A percentile compares a stretch with the other conserved stretches of the same genome.
These are phyloP conservation scores for Chesias legatella DNA, from an alignment of 2,888 invertebrate genomes.

Conservation along the genomic window DNA sequence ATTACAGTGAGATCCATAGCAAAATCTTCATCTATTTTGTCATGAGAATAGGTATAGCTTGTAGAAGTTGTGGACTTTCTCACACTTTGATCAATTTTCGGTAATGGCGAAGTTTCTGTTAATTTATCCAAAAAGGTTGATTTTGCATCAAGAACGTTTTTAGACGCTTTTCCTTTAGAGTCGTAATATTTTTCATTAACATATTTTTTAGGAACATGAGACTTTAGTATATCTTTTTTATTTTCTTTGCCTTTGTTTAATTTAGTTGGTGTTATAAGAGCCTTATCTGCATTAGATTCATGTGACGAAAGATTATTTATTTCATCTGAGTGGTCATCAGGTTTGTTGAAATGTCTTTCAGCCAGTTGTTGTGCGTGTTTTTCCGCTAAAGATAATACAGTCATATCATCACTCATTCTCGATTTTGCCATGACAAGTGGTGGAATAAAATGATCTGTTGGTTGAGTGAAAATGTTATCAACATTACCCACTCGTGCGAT, in stretches of 20 bases:
- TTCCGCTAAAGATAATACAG: conserved; percentile 69
- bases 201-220: conserved; percentile 60
- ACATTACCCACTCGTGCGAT: conserved; percentile 65
- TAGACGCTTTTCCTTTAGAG: conserved; percentile 43
- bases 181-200: conserved; percentile 48
- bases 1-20: conserved; percentile 61
- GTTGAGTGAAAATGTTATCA: conserved; percentile 72
- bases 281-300: conserved; percentile 30
- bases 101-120: conserved; percentile 27
- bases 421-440: conserved; percentile 77
- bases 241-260: conserved; percentile 33
- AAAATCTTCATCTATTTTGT: conserved; percentile 42
- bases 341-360: conserved; percentile 47
- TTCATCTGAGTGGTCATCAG: conserved; percentile 22
- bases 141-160: conserved; percentile 36
- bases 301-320: conserved; percentile 33
- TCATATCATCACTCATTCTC: conserved; percentile 74
- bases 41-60: conserved; percentile 7
- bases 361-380: conserved; percentile 70
- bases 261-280: conserved; percentile 28
- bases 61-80: conserved; percentile 27
- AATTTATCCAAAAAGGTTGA: conserved; percentile 29
- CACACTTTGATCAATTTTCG: conserved; percentile 22
- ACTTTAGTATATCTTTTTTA: conserved; percentile 50
- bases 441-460: conserved; percentile 74